These are phyloP conservation scores for Eptesicus fuscus DNA, from an alignment of 2,113 vertebrate genomes.

Conservation along the genomic window DNA sequence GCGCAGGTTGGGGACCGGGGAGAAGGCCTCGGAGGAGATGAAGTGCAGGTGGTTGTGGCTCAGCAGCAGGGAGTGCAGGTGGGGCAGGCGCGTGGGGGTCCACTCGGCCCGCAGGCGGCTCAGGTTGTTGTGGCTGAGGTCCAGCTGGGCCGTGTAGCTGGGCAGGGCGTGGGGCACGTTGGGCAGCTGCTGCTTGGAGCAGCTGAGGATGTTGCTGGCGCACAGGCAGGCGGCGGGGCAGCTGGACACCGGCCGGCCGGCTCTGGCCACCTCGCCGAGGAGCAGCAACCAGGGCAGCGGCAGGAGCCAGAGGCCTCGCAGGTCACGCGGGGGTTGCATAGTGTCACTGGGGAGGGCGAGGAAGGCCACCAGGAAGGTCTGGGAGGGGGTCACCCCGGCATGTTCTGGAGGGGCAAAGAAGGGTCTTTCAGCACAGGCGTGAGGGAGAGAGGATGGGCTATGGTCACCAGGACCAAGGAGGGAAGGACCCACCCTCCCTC, in stretches of 20 bases:
- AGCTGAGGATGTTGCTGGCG: conserved; percentile 97
- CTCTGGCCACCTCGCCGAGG: conserved; percentile 69
- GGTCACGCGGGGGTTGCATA: conserved; percentile 70
- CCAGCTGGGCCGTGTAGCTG: conserved; percentile 88
- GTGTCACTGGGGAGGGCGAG: conserved; percentile 55
- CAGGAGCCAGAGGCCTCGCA: conserved; percentile 64
- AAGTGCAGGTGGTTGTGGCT: conserved; percentile 92
- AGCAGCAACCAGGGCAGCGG: conserved; percentile 63
- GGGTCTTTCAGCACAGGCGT: conserved; percentile 31
- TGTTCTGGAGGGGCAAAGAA: conserved; percentile 49
- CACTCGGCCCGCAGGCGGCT: conserved; percentile 87
- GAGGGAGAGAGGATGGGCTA: neutral
- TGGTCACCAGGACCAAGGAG: neutral
- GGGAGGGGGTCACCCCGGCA: conserved; percentile 52
- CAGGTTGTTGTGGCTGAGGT: conserved; percentile 94
- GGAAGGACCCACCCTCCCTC: neutral
- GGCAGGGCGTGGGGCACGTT: conserved; percentile 85
- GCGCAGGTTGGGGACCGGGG: conserved; percentile 87
- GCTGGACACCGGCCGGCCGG: conserved; percentile 76
- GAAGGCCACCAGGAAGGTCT: conserved; percentile 62
- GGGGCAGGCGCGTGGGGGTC: conserved; percentile 84
- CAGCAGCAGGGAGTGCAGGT: conserved; percentile 92
- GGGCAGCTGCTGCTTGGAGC: conserved; percentile 91
- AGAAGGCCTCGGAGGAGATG: conserved; percentile 93
- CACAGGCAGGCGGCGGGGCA: conserved; percentile 92